Conservation (phyloP, 1,140 invertebrate species). For the Drosophila sturtevanti region DNA sequence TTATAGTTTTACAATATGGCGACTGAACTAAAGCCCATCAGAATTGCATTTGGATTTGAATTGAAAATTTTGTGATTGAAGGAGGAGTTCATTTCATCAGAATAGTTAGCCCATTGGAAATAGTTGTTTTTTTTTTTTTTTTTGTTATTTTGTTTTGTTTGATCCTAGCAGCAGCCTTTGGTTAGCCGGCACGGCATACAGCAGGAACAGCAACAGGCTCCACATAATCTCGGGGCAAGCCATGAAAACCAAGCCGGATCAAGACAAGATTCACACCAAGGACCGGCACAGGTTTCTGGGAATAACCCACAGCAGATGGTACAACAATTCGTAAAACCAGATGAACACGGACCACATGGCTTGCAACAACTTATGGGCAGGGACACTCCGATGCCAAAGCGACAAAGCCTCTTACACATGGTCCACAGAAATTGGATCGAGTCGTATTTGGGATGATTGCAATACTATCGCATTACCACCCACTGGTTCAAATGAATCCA, state of each 20-base stretch:
- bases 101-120: neutral
- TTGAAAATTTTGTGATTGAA: neutral
- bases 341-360: constrained; percentile 11
- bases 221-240: constrained; percentile 26
- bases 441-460: too few species aligned
- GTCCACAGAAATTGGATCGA: too few species aligned
- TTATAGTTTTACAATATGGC: constrained; percentile 81
- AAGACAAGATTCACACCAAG: constrained; percentile 25
- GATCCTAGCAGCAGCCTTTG: neutral
- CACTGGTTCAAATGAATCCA: too few species aligned
- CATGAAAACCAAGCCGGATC: constrained; percentile 47
- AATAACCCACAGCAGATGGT: constrained; percentile 34
- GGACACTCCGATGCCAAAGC: constrained; percentile 6
- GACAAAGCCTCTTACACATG: constrained; percentile 17
- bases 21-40: constrained; percentile 49
- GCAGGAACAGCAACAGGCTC: constrained; percentile 20
- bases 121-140: neutral
- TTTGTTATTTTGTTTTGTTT: too few species aligned
- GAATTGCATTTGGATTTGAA: constrained; percentile 53
- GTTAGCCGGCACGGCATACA: neutral
- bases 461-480: neutral
- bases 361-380: neutral
- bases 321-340: constrained; percentile 23
- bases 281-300: constrained; percentile 27
- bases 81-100: neutral